Evolutionary conservation across 2,797 vertebrate species (phyloP).

Genomic region (Taeniopygia guttata): DNA sequence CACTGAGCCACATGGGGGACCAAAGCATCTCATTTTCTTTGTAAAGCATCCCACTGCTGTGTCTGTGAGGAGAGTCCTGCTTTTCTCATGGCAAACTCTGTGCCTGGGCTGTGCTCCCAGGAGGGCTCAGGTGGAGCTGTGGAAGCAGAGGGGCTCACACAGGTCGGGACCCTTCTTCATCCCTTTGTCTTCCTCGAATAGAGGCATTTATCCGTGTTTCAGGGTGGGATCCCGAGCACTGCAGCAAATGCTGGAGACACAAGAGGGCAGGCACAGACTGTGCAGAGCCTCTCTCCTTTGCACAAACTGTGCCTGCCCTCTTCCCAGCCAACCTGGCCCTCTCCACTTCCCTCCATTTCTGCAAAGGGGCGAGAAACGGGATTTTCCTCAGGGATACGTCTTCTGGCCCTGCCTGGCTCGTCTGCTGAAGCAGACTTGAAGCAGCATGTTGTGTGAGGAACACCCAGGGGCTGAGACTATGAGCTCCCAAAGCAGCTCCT

Average conservation of each 20-base stretch:
- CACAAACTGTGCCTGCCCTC: neutral
- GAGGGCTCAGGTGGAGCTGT: neutral
- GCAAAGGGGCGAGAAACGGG: fast-evolving
- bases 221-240: neutral
- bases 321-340: neutral
- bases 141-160: neutral
- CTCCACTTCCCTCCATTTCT: neutral
- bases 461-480: fast-evolving
- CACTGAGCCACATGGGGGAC: neutral
- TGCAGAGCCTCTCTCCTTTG: neutral
- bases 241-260: neutral
- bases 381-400: neutral
- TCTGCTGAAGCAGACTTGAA: neutral
- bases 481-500: neutral
- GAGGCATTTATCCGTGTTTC: fast-evolving
- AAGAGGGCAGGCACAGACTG: slow-evolving; percentile 55
- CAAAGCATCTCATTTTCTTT: neutral
- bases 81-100: neutral
- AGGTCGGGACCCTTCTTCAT: neutral
- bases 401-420: neutral
- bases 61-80: neutral
- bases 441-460: neutral
- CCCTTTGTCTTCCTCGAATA: fast-evolving
- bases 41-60: neutral
- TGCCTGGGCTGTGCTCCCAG: neutral